Evolutionary conservation across 2,888 invertebrate genomes (phyloP), one percentile per base, ranked within the genome.

Genomic region (Amphiduros pacificus): DNA sequence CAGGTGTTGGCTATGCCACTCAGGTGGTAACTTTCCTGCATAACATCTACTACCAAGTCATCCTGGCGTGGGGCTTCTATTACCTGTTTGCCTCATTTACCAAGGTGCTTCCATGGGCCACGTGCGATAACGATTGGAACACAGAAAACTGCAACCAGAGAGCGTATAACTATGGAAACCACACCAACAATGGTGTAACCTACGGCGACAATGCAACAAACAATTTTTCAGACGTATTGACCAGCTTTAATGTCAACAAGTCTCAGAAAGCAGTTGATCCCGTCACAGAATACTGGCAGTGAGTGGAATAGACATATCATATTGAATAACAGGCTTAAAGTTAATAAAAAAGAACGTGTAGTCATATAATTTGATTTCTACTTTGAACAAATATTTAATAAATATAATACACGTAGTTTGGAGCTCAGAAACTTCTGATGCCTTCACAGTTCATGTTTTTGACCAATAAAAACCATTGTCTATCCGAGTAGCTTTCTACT

Each of bases 1-100:
- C 75, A 87, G 87, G 85, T 50, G 85, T 86, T 57, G 86, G 86
- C 2, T 81, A 82, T 67, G 84, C 85, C 5, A 84, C 76, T 0
- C 78, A 83, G 14, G 76, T 85, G 24, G 84, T 85, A 61, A 84
- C 85, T 61, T 85, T 85, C 73, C 79, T 84, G 63, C 78, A 86
- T 29, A 86, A 86, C 74, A 80, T 84, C 51, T 86, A 86, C 77
- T 87, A 87, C 77, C 86, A 86, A 64, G 84, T 86, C 6, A 85
- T 87, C 61, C 71, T 86, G 61, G 78, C 82, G 40, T 85, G 85
- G 85, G 80, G 83, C 2, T 74, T 85, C 60, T 79, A 79, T 64
- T 84, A 85, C 71, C 73, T 84, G 65, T 78, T 79, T 62, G 73
- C 81, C 28, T 84, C 84, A n/a, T 84, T 85, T 70, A 77, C 76